Conservation (phyloP, 2,797 vertebrate species). For the Acrocephalus scirpaceus region DNA sequence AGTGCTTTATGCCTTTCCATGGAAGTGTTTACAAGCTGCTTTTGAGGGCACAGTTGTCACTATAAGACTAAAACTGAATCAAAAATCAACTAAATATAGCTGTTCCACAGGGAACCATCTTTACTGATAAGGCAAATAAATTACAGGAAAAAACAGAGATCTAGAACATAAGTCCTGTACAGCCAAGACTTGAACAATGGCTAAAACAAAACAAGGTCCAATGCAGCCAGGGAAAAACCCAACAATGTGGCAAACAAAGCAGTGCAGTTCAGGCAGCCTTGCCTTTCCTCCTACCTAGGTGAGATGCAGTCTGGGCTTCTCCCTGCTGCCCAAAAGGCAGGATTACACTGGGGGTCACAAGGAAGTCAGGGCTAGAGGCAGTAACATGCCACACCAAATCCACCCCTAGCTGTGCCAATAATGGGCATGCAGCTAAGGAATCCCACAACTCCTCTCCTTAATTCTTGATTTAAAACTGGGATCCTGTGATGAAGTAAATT, state of each 20-base stretch:
- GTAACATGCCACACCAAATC: not conserved
- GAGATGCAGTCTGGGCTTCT: not conserved
- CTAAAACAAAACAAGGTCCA: not conserved
- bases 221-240: not conserved
- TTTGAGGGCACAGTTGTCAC: not conserved
- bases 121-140: slow-evolving; percentile 12
- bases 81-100: slow-evolving; percentile 25
- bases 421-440: not conserved
- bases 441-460: not conserved
- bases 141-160: slow-evolving; percentile 62
- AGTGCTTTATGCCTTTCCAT: not conserved
- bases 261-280: not conserved
- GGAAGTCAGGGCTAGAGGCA: not conserved
- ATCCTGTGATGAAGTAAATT: not conserved
- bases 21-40: slow-evolving; percentile 2
- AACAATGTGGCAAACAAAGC: not conserved
- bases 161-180: not conserved
- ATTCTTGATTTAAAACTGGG: not conserved
- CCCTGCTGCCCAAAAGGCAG: not conserved
- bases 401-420: not conserved
- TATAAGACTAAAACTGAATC: not conserved
- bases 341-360: not conserved
- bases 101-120: not conserved
- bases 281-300: not conserved
- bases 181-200: slow-evolving; percentile 47